Base-by-base conservation (phyloP, 2,888 invertebrate genomes). In the Synergus laeviventris region DNA sequence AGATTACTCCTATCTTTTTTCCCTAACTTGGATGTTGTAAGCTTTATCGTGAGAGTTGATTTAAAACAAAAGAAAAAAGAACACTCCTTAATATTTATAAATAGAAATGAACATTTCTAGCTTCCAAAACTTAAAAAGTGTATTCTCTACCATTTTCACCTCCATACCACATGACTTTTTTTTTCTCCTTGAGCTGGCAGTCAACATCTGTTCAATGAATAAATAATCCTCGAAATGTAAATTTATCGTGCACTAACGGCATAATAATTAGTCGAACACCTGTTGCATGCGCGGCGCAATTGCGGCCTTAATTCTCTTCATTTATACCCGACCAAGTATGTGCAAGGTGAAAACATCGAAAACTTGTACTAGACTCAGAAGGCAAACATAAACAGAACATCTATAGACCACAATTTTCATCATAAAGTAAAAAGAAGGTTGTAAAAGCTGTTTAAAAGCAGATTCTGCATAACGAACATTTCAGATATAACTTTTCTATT, bases 201-300 rank as follows among this genome's bases (percentile, higher is more conserved):
- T n/a, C n/a, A 31, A 31, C 70, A 31, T n/a, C 31, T 49, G 31
- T 36, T n/a, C 70, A 70, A 11, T 24, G 49, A 70, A 70, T 66
- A 16, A 66, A 45, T 70, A 49, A 49, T 70, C 31, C 5, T 49
- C 49, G 8, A 70, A 49, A 49, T 70, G 49, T 42, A 31, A 70
- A 49, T 70, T 70, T n/a, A 70, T 49, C 31, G 49, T 70, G 31
- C 70, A 49, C 70, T 49, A 70, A 49, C 70, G 70, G 70, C 49
- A 70, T 49, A 70, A 31, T 70, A 49, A 70, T 70, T 49, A 70
- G 36, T 49, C 49, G 31, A 70, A 70, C 70, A 70, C 70, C 45
- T 70, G 49, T 45, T 45, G 45, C 12, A 66, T 66, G 66, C 42
- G 24, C 24, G 3, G 24, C 5, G 45, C 45, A 24, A 45, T 42